Conservation (phyloP, 2,113 vertebrate species). For the Archocentrus centrarchus region DNA sequence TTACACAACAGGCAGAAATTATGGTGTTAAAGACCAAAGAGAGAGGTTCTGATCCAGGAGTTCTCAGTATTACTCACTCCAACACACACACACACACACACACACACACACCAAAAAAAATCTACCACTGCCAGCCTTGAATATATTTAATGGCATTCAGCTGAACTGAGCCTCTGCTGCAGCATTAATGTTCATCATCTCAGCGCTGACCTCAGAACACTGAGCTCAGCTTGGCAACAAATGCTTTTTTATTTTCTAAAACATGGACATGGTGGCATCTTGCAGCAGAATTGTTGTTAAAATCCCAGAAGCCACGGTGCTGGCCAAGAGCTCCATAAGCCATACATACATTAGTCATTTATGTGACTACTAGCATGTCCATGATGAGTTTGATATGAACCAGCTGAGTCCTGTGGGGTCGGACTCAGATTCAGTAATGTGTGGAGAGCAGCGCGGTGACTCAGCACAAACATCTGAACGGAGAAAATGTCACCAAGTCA, state of each 20-base stretch:
- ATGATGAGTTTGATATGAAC: too few relatives aligned
- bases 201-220: neutral
- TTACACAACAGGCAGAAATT: too few relatives aligned
- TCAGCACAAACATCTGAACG: constrained; percentile 25
- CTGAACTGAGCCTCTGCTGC: neutral
- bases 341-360: neutral
- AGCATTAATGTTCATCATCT: neutral
- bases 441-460: neutral
- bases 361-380: neutral
- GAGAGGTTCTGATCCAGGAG: too few relatives aligned
- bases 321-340: neutral
- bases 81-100: too few relatives aligned
- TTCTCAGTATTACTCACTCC: too few relatives aligned
- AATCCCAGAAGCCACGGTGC: neutral
- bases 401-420: neutral
- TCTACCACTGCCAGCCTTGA: neutral
- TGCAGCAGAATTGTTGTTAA: neutral
- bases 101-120: too few relatives aligned
- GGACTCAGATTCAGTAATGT: neutral
- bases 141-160: neutral
- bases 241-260: neutral
- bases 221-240: neutral
- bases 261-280: neutral
- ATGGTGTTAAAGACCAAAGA: too few relatives aligned
- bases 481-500: neutral